Conservation (phyloP, 2,797 vertebrate species). For the Furcifer pardalis region DNA sequence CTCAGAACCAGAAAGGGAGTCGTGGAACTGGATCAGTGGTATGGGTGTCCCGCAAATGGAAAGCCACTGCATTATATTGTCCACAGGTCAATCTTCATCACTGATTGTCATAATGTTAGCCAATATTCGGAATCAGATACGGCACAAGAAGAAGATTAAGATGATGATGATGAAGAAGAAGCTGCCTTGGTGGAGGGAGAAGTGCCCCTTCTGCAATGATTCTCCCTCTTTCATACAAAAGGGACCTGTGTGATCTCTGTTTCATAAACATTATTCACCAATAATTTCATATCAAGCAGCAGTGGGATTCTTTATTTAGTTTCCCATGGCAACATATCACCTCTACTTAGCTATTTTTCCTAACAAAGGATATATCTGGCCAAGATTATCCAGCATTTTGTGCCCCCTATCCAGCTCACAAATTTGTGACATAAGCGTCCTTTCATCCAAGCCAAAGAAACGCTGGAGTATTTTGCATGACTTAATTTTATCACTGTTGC, state of each 20-base stretch:
- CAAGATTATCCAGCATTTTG: neutral
- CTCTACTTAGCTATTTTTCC: neutral
- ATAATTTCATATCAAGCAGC: neutral
- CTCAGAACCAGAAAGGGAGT: too few species aligned
- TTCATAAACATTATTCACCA: neutral
- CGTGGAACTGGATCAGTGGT: too few species aligned
- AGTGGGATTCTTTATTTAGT: neutral
- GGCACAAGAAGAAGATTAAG: too few species aligned
- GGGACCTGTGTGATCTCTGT: too few species aligned
- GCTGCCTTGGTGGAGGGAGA: too few species aligned
- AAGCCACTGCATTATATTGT: too few species aligned
- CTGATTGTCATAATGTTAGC: too few species aligned
- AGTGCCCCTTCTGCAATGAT: neutral
- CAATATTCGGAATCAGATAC: too few species aligned
- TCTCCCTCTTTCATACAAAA: neutral
- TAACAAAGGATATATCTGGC: neutral
- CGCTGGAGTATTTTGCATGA: neutral
- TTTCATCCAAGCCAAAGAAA: neutral
- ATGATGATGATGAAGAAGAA: too few species aligned
- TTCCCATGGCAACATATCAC: neutral
- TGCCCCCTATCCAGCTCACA: neutral
- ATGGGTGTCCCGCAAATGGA: too few species aligned
- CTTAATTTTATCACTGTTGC: too few species aligned
- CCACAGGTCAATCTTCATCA: too few species aligned
- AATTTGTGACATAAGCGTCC: neutral